Conservation (phyloP, 1,140 invertebrate species). For the Ceratina japonica region DNA sequence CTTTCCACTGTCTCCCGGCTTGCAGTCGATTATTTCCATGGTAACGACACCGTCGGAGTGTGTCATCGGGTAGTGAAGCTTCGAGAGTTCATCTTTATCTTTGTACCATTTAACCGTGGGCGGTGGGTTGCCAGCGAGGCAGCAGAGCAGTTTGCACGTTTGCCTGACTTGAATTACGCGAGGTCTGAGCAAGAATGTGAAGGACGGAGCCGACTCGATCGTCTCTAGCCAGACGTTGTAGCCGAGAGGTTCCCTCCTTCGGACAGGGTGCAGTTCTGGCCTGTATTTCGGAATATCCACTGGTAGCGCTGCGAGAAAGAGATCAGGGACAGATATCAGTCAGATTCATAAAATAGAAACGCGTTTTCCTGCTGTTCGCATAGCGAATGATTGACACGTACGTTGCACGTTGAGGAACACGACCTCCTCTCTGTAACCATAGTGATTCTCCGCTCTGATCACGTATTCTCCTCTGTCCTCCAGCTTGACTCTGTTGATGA, state of each 20-base stretch:
- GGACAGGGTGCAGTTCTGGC: slow-evolving; percentile 85
- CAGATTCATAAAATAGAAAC: background rate
- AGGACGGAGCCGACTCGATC: slow-evolving; percentile 93
- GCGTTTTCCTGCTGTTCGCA: too few relatives aligned
- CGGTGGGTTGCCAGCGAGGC: slow-evolving; percentile 94
- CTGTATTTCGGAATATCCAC: slow-evolving; percentile 89
- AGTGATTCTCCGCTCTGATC: slow-evolving; percentile 98
- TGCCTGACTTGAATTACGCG: slow-evolving; percentile 97
- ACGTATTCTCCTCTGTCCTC: slow-evolving; percentile 98
- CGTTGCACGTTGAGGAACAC: slow-evolving; percentile 99
- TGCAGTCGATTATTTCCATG: slow-evolving; percentile 97
- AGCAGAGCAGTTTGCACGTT: slow-evolving; percentile 98
- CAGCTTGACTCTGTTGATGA: slow-evolving; percentile 96
- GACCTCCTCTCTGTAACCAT: slow-evolving; percentile 96
- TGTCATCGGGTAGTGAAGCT: slow-evolving; percentile 93
- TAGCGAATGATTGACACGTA: slow-evolving; percentile 67
- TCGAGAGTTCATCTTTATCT: slow-evolving; percentile 93
- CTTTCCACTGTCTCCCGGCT: slow-evolving; percentile 96
- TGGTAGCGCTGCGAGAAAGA: slow-evolving; percentile 84
- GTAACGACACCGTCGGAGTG: slow-evolving; percentile 96
- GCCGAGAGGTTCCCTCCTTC: slow-evolving; percentile 89
- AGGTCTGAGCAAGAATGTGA: slow-evolving; percentile 98
- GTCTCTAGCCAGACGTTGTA: slow-evolving; percentile 94
- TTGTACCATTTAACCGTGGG: slow-evolving; percentile 97
- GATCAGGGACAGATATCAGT: background rate